These are phyloP conservation scores for Diplosoma virens DNA, from an alignment of 23 tunicate genomes.

Conservation along the genomic window DNA sequence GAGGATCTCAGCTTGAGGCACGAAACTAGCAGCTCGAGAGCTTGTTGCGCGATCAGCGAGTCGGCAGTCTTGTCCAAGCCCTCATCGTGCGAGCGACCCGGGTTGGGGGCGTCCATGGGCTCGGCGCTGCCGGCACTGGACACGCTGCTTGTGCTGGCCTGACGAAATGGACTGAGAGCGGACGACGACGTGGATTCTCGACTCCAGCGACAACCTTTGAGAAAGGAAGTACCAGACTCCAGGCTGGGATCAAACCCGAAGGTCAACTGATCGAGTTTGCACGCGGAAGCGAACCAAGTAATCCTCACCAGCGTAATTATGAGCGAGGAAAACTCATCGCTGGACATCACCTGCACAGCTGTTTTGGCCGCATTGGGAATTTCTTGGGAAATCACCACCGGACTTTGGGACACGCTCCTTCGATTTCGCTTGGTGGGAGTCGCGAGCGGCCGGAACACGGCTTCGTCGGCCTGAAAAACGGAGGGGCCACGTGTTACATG, in stretches of 20 bases:
- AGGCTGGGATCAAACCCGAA: constrained; percentile 9
- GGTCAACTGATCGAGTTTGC: constrained; percentile 69
- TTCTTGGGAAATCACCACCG: constrained; percentile 50
- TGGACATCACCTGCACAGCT: constrained; percentile 72
- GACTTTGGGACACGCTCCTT: constrained; percentile 68
- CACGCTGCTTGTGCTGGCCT: constrained; percentile 56
- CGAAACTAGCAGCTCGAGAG: constrained; percentile 59
- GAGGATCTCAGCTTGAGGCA: constrained; percentile 66
- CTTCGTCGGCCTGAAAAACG: constrained; percentile 82
- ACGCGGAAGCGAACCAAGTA: constrained; percentile 81
- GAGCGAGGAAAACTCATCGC: constrained; percentile 58
- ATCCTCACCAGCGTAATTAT: constrained; percentile 69
- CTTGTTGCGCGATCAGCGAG: constrained; percentile 68
- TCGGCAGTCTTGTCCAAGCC: constrained; percentile 33
- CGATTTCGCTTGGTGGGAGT: constrained; percentile 80
- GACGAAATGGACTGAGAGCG: constrained; percentile 54
- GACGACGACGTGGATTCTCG: constrained; percentile 62
- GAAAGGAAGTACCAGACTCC: constrained; percentile 65
- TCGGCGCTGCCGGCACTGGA: constrained; percentile 75
- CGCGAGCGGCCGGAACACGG: constrained; percentile 79
- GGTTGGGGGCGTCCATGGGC: not conserved
- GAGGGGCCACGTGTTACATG: constrained; percentile 96
- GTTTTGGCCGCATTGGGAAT: constrained; percentile 44
- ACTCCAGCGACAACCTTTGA: constrained; percentile 63
- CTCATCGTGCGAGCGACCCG: not conserved